Conservation (phyloP, 1,140 invertebrate species). For the Lanistes nyassanus region DNA sequence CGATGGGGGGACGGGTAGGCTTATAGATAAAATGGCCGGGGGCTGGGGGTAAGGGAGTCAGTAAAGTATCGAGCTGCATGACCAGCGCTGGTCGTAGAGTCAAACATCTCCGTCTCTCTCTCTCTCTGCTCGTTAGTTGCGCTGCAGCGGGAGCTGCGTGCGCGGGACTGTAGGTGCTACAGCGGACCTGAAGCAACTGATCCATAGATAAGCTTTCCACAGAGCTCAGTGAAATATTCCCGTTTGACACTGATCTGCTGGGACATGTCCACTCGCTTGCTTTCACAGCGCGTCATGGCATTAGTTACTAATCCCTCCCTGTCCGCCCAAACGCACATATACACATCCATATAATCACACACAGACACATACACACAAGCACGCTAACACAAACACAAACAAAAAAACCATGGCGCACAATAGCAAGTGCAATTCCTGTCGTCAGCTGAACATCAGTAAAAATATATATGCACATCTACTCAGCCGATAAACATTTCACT, state of each 20-base stretch:
- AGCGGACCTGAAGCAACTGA: not conserved
- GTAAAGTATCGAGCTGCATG: no score
- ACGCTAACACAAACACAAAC: conserved; percentile 10
- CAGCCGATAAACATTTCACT: no score
- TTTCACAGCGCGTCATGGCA: not conserved
- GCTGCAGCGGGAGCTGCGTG: not conserved
- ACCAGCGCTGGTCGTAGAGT: no score
- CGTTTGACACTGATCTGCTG: not conserved
- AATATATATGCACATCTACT: not conserved
- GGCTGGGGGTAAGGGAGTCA: no score
- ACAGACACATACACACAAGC: conserved; percentile 13
- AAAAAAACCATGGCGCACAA: not conserved
- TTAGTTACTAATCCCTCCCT: not conserved
- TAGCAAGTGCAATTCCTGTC: not conserved
- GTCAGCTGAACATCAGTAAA: not conserved
- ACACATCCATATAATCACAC: conserved; percentile 17
- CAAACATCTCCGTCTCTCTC: no score
- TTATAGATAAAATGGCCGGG: no score
- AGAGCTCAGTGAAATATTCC: not conserved
- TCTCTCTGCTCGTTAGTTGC: no score
- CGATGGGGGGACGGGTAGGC: no score
- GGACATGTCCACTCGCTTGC: not conserved
- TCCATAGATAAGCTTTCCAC: not conserved
- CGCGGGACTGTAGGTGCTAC: no score
- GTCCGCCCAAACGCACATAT: not conserved